phyloP scores from a whole-genome alignment of 2,888 invertebrate species.

The Apamea crenata region DNA sequence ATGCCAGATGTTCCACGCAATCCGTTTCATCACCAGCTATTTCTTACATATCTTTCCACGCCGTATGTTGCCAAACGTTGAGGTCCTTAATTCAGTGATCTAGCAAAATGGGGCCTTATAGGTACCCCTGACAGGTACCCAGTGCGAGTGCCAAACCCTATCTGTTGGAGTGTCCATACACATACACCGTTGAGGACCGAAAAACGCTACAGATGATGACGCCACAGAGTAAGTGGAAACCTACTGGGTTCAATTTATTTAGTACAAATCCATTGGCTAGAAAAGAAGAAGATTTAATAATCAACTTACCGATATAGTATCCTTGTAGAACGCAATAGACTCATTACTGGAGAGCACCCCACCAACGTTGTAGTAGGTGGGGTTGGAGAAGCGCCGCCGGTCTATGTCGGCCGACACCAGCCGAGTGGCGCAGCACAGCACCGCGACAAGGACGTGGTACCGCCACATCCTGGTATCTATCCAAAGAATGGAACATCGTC shows the following conservation, averaged over 20 bases:
- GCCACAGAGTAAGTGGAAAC: neutral
- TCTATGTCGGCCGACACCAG: conserved; percentile 79
- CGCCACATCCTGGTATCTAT: conserved; percentile 71
- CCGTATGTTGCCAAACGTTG: neutral
- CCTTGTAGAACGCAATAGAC: conserved; percentile 94
- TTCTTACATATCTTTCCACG: neutral
- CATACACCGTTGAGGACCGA: neutral
- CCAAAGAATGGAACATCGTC: neutral
- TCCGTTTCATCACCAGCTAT: neutral
- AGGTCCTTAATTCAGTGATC: neutral
- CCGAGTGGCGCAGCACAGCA: conserved; percentile 61
- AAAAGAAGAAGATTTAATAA: neutral
- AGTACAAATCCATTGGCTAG: neutral
- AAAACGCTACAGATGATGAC: neutral
- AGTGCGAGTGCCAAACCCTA: neutral
- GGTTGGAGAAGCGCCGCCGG: conserved; percentile 89
- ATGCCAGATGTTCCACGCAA: neutral
- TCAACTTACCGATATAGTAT: conserved; percentile 94
- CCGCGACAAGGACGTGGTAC: conserved; percentile 64
- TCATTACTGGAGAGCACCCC: conserved; percentile 97
- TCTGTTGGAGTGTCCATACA: neutral
- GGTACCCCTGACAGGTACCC: neutral
- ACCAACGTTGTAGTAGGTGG: conserved; percentile 95
- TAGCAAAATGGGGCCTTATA: neutral
- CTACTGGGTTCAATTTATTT: neutral